Percentiles rank a stretch among this genome's conserved stretches.
Evolutionary conservation across 2,797 vertebrate genomes (phyloP).

Genomic region (Anguilla megastoma): DNA sequence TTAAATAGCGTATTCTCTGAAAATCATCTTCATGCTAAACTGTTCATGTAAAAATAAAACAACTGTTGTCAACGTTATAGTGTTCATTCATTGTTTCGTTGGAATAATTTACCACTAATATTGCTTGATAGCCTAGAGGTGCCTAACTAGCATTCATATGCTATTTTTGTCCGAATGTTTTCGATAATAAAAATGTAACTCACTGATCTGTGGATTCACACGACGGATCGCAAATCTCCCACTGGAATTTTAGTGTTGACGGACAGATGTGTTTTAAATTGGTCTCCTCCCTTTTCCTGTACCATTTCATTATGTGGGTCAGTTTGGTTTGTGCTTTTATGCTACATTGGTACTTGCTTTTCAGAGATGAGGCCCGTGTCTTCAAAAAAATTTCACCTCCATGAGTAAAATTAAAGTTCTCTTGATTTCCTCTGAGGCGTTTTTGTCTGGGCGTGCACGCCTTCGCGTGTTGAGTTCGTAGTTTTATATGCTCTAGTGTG

Average conservation of each 20-base stretch:
- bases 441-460: slow-evolving; percentile 10
- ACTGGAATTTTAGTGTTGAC: background rate
- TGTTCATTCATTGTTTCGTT: slow-evolving; percentile 3
- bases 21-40: background rate
- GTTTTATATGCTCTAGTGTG: background rate
- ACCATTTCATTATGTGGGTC: slow-evolving; percentile 21
- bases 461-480: background rate
- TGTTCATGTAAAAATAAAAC: background rate
- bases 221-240: background rate
- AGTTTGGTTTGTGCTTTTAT: background rate
- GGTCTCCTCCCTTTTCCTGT: slow-evolving; percentile 9
- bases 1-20: background rate
- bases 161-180: background rate
- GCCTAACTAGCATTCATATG: background rate
- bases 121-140: no score
- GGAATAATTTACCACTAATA: background rate
- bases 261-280: background rate
- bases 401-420: background rate
- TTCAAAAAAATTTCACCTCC: background rate
- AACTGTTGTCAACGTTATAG: background rate
- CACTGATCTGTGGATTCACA: background rate
- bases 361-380: background rate
- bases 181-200: background rate
- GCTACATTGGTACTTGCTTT: background rate
- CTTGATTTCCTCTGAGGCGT: background rate